These are phyloP conservation scores for Aulostomus chinensis DNA, from an alignment of 2,797 vertebrate genomes.

Conservation along the genomic window DNA sequence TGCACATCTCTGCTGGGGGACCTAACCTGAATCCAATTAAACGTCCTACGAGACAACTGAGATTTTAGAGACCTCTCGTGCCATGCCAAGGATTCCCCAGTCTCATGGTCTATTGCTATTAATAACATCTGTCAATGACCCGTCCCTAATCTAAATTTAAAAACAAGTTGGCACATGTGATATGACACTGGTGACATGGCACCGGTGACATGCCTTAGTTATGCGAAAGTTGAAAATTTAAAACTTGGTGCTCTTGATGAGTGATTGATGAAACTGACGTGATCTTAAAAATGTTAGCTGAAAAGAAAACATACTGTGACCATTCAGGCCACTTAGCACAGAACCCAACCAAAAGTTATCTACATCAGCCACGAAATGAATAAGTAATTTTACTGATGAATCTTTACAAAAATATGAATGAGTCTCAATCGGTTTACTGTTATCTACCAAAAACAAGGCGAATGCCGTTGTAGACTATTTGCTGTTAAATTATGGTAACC, in stretches of 20 bases:
- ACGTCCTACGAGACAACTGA: slow-evolving; percentile 70
- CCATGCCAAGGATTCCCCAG: slow-evolving; percentile 68
- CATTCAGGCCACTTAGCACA: too few species aligned
- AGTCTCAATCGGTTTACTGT: background rate
- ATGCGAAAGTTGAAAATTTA: background rate
- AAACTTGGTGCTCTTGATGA: background rate
- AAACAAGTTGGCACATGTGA: slow-evolving; percentile 42
- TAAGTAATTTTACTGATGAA: too few species aligned
- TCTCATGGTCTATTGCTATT: slow-evolving; percentile 71
- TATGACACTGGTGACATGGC: slow-evolving; percentile 24
- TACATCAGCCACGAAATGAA: too few species aligned
- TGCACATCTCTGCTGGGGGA: slow-evolving; percentile 78
- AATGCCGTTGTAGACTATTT: background rate
- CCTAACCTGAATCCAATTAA: slow-evolving; percentile 84
- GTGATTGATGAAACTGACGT: background rate
- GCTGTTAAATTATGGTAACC: background rate
- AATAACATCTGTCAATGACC: slow-evolving; percentile 78
- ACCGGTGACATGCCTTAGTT: slow-evolving; percentile 3
- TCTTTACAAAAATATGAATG: too few species aligned
- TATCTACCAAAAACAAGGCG: background rate
- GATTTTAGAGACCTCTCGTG: slow-evolving; percentile 72
- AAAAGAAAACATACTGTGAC: background rate
- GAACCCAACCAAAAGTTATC: too few species aligned
- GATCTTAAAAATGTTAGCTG: background rate
- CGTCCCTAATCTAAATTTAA: slow-evolving; percentile 61